Conservation (phyloP, 2,797 vertebrate genomes). For the Taenioides sp. region DNA sequence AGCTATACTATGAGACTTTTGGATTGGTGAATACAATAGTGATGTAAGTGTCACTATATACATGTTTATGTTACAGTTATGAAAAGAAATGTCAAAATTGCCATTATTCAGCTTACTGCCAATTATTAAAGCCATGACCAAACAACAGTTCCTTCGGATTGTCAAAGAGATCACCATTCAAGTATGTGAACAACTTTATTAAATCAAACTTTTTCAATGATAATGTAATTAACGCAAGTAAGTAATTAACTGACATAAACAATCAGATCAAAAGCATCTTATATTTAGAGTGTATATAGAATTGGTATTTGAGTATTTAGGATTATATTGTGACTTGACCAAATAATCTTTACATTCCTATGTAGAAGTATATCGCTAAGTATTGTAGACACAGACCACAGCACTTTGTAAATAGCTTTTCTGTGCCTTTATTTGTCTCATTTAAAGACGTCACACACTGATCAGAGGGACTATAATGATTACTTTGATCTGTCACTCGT, state of each 20-base stretch:
- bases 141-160: neutral
- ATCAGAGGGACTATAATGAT: neutral
- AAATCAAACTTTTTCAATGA: neutral
- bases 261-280: neutral
- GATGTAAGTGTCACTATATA: neutral
- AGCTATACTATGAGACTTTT: neutral
- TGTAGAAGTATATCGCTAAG: neutral
- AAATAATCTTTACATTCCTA: neutral
- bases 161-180: too few species aligned
- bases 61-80: neutral
- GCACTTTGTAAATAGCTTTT: slow-evolving; percentile 70
- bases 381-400: neutral
- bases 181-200: too few species aligned
- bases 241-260: neutral
- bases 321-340: neutral
- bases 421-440: slow-evolving; percentile 89
- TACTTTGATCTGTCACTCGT: slow-evolving; percentile 5
- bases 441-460: slow-evolving; percentile 64
- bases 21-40: neutral
- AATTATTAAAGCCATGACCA: neutral
- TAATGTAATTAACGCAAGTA: too few species aligned
- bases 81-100: neutral
- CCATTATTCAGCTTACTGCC: too few species aligned
- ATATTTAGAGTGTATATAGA: neutral
- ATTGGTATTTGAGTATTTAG: neutral